A percentile compares a stretch with the other conserved stretches of the same genome.
Conservation (phyloP, 2,113 vertebrate species). For the Percopsis transmontana region DNA sequence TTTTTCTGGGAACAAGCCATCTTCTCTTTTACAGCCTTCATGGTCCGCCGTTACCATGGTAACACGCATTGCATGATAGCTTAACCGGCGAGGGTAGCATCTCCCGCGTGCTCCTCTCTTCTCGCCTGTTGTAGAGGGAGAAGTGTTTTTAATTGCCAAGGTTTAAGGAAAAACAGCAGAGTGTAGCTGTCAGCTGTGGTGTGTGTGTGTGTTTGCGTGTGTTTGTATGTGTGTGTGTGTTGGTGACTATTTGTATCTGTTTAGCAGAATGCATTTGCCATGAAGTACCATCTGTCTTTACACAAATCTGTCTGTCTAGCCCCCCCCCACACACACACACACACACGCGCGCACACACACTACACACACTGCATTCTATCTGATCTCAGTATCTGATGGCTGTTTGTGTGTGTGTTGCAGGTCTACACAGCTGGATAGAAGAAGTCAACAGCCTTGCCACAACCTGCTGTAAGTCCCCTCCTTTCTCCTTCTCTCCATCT, state of each 20-base stretch:
- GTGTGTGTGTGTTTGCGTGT: no score
- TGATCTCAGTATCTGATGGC: no score
- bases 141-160: slow-evolving; percentile 49
- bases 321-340: not conserved
- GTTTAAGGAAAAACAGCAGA: slow-evolving; percentile 27
- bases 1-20: not conserved
- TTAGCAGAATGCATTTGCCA: slow-evolving; percentile 37
- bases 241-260: slow-evolving; percentile 35
- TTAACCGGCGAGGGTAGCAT: slow-evolving; percentile 32
- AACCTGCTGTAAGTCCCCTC: slow-evolving; percentile 31
- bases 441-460: not conserved
- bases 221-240: not conserved
- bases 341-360: not conserved
- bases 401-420: slow-evolving; percentile 32
- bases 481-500: not conserved
- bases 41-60: slow-evolving; percentile 42
- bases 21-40: slow-evolving; percentile 9
- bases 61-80: slow-evolving; percentile 35
- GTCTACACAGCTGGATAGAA: slow-evolving; percentile 16
- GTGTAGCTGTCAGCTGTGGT: no score
- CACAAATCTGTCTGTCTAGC: slow-evolving; percentile 52
- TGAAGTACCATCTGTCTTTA: slow-evolving; percentile 47
- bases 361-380: no score
- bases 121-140: slow-evolving; percentile 34
- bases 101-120: slow-evolving; percentile 22